Percentiles rank a stretch among this genome's conserved stretches.
Conservation (phyloP, 2,113 vertebrate species). For the Daubentonia madagascariensis region DNA sequence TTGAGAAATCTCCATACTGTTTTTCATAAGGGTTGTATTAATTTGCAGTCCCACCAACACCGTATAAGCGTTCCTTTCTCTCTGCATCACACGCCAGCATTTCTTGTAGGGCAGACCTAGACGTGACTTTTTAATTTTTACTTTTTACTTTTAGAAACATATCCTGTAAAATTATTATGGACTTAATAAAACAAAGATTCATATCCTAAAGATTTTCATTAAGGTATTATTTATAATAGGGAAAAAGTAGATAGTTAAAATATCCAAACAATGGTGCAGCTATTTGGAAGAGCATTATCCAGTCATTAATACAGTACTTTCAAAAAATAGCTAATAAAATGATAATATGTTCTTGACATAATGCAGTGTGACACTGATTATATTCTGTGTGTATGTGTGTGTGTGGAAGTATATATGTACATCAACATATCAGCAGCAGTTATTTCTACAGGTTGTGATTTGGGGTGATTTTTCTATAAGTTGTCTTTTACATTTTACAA, state of each 20-base stretch:
- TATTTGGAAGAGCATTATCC: background rate
- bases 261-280: background rate
- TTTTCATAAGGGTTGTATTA: too few species aligned
- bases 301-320: background rate
- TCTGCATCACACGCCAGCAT: too few species aligned
- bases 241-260: background rate
- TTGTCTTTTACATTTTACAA: background rate
- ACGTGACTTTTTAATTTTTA: too few species aligned
- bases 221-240: background rate
- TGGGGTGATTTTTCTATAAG: background rate
- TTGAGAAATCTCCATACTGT: too few species aligned
- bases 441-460: background rate
- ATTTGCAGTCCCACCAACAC: too few species aligned
- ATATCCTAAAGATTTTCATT: background rate
- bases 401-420: background rate
- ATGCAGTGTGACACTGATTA: background rate
- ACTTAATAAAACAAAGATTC: background rate
- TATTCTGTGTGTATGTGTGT: background rate
- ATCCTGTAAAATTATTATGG: background rate
- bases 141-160: background rate
- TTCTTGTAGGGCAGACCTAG: too few species aligned
- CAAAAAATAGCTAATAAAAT: background rate
- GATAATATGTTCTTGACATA: background rate
- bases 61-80: too few species aligned
- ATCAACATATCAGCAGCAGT: background rate